phyloP scores from a whole-genome alignment of 2,888 invertebrate species.

The Troilus luridus region DNA sequence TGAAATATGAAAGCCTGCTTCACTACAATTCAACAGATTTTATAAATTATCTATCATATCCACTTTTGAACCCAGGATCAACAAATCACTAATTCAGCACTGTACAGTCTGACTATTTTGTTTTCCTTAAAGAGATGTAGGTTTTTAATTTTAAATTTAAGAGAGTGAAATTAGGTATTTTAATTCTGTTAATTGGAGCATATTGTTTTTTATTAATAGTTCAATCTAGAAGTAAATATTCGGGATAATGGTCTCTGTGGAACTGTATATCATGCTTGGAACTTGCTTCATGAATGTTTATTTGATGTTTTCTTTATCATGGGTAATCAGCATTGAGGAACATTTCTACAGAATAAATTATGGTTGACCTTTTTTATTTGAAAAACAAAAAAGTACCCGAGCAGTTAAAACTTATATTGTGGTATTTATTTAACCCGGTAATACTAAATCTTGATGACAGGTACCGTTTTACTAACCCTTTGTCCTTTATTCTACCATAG shows the following conservation, averaged over 20 bases:
- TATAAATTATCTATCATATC: too few relatives aligned
- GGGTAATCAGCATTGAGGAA: neutral
- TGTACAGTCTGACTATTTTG: too few relatives aligned
- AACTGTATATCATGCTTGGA: neutral
- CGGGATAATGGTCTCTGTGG: too few relatives aligned
- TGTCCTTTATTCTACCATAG: too few relatives aligned
- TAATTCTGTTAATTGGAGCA: neutral
- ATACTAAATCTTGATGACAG: too few relatives aligned
- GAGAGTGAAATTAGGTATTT: neutral
- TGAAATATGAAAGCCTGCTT: neutral
- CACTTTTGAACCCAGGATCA: too few relatives aligned
- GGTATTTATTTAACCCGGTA: neutral
- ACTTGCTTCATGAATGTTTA: constrained; percentile 22
- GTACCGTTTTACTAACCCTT: too few relatives aligned
- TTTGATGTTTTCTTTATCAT: constrained; percentile 20
- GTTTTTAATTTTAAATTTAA: neutral
- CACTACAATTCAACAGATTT: too few relatives aligned
- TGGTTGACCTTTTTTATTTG: neutral
- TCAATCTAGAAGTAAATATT: too few relatives aligned
- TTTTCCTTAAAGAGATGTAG: neutral
- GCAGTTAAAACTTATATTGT: neutral
- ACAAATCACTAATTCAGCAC: too few relatives aligned
- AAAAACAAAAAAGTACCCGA: neutral
- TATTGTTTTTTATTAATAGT: too few relatives aligned
- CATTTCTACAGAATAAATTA: neutral